Evolutionary conservation across 2,113 vertebrate genomes (phyloP).

Genomic region (Leptodactylus fuscus): DNA sequence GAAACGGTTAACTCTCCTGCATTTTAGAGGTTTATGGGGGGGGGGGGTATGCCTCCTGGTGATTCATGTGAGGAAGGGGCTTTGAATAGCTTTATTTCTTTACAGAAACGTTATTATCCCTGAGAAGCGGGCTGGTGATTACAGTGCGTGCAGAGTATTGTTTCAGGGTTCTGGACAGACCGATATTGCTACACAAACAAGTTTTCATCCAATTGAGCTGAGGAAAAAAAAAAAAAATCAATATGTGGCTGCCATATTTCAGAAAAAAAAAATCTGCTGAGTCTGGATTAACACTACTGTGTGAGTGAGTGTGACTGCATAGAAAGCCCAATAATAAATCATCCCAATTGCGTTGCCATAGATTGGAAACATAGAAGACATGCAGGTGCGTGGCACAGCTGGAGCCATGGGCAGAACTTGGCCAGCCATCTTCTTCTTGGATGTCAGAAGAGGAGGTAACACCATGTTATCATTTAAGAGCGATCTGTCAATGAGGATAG

Average conservation of each 20-base stretch:
- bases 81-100: slow-evolving; percentile 41
- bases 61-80: slow-evolving; percentile 26
- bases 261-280: slow-evolving; percentile 78
- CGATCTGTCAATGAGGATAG: too few species aligned
- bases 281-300: slow-evolving; percentile 69
- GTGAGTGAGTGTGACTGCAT: slow-evolving; percentile 1
- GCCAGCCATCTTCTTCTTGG: not conserved
- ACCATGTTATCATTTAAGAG: too few species aligned
- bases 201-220: slow-evolving; percentile 97
- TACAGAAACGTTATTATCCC: slow-evolving; percentile 56
- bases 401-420: too few species aligned
- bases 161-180: slow-evolving; percentile 90
- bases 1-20: slow-evolving; percentile 25
- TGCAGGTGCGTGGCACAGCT: not conserved
- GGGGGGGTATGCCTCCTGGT: slow-evolving; percentile 32
- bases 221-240: slow-evolving; percentile 84
- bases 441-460: not conserved
- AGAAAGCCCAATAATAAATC: slow-evolving; percentile 59
- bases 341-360: not conserved
- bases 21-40: slow-evolving; percentile 1
- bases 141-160: slow-evolving; percentile 74
- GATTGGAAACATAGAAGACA: not conserved
- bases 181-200: slow-evolving; percentile 97
- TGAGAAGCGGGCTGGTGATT: slow-evolving; percentile 53
- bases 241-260: slow-evolving; percentile 86